Evolutionary conservation across 1,140 invertebrate genomes (phyloP).

Genomic region (Trichomalopsis sarcophagae): DNA sequence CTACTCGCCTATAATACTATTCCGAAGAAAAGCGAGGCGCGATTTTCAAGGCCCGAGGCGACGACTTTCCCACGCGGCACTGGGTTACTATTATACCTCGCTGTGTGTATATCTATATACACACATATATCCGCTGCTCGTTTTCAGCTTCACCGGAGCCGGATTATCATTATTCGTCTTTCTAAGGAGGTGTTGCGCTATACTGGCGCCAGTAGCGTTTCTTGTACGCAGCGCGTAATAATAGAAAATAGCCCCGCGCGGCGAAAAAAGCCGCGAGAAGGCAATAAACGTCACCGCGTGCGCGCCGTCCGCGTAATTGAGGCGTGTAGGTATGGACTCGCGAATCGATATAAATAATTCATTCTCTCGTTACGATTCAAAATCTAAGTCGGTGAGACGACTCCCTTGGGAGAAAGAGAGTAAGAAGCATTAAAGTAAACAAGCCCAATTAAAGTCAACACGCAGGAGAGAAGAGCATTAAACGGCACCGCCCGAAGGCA

Average conservation of each 20-base stretch:
- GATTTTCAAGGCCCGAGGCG: conserved; percentile 6
- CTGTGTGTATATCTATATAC: no score
- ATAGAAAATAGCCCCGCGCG: no score
- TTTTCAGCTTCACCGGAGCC: no score
- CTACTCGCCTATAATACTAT: not conserved
- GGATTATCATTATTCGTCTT: no score
- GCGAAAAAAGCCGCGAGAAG: not conserved
- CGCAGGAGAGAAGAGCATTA: conserved; percentile 8
- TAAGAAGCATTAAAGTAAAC: conserved; percentile 33
- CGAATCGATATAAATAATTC: not conserved
- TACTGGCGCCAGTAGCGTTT: no score
- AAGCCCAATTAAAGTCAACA: conserved; percentile 45
- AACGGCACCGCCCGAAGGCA: conserved; percentile 12
- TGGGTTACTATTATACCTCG: conserved; percentile 51
- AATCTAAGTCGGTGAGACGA: not conserved
- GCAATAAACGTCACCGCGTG: not conserved
- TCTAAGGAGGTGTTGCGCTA: no score
- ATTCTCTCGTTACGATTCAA: not conserved
- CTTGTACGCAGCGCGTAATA: no score
- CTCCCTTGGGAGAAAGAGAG: conserved; percentile 5
- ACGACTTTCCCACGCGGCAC: conserved; percentile 61
- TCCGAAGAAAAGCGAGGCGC: not conserved
- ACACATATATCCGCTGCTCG: no score
- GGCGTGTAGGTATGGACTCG: not conserved
- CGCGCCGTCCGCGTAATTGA: not conserved